Evolutionary conservation across 1,140 invertebrate species (phyloP).

Genomic region (Drosophila chauvacae): DNA sequence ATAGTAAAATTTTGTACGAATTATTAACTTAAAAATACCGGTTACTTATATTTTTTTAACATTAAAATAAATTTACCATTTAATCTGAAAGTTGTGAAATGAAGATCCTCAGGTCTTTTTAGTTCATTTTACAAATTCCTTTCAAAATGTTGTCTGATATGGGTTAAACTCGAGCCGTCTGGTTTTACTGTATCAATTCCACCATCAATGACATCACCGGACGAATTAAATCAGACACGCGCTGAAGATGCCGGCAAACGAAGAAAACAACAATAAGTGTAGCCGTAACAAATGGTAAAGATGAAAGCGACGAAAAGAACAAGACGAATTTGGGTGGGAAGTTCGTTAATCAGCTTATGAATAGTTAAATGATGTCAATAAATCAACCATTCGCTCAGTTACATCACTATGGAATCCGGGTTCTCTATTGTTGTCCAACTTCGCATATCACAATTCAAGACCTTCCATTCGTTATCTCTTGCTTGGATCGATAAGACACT

Average conservation of each 20-base stretch:
- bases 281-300: conserved; percentile 41
- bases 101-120: not conserved
- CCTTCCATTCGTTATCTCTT: conserved; percentile 30
- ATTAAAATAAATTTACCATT: too few relatives aligned
- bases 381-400: conserved; percentile 42
- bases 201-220: conserved; percentile 68
- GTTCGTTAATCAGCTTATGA: conserved; percentile 35
- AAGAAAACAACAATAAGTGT: conserved; percentile 41
- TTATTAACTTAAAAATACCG: not conserved
- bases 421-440: conserved; percentile 12
- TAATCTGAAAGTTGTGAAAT: too few relatives aligned
- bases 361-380: conserved; percentile 61
- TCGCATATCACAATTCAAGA: not conserved
- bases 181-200: conserved; percentile 47
- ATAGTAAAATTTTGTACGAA: not conserved
- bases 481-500: conserved; percentile 19
- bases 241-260: conserved; percentile 52
- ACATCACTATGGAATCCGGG: conserved; percentile 35
- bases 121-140: not conserved
- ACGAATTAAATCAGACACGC: conserved; percentile 57
- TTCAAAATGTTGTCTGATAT: not conserved
- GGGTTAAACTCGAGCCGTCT: conserved; percentile 27
- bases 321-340: conserved; percentile 12
- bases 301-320: conserved; percentile 14
- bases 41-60: too few relatives aligned